Evolutionary conservation across 2,888 invertebrate species (phyloP), one percentile per base, ranked within the genome.

Genomic region (Celastrina argiolus): DNA sequence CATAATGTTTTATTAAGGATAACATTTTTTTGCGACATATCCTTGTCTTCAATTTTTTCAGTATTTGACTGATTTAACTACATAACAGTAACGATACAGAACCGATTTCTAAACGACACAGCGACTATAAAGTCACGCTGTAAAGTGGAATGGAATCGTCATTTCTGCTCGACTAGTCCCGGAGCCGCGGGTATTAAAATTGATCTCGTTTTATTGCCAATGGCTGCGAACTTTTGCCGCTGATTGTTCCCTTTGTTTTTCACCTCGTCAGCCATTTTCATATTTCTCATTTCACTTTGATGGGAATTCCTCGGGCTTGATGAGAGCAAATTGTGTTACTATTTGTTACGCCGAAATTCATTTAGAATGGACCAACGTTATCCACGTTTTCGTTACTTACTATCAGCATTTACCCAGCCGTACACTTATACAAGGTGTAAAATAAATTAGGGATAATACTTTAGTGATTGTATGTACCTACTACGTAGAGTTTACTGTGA

Each of bases 131-230:
- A 41, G 51, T 31, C 8, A 41, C 26, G 39, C 41, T 51, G 26
- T 51, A 51, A 51, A 26, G 51, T 51, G 51, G 14, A 51, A 51
- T 22, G 22, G 51, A 51, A 51, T 51, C 36, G 12, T 36, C 22
- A 51, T 22, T 51, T 51, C 51, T 22, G 14, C 51, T 51, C 51
- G 51, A 26, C 68, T 63, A 65, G 66, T 59, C 64, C 68, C 31
- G 66, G 64, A 64, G 66, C 64, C 63, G 59, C 72, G 71, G 31
- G 72, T 76, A 75, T 76, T 74, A 71, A 75, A 75, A 75, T 75
- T 76, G 75, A 76, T 76, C 70, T 69, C 70, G 72, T 71, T 75
- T 69, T 75, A 75, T 75, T 75, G 26, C 51, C 10, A 51, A 22
- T 51, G 22, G 75, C 72, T 65, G 61, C 68, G 68, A 71, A 71